These are phyloP conservation scores for Parthenolecanium corni DNA, from an alignment of 2,888 invertebrate genomes.

Conservation along the genomic window DNA sequence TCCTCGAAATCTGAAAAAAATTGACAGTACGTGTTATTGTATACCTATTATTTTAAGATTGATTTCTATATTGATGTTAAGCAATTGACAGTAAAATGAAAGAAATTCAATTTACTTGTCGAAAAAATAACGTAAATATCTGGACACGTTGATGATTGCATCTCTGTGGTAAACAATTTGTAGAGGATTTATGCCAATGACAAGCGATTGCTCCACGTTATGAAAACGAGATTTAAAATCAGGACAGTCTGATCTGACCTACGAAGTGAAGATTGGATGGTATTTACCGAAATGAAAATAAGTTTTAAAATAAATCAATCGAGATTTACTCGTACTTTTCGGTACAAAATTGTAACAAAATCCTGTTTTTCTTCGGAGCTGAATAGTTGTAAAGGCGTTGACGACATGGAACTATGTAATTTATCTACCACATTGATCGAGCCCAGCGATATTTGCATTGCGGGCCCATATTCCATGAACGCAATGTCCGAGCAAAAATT, in stretches of 20 bases:
- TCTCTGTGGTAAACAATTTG: slow-evolving; percentile 59
- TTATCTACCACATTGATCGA: slow-evolving; percentile 59
- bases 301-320: not conserved
- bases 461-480: slow-evolving; percentile 65
- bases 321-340: slow-evolving; percentile 49
- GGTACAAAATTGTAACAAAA: slow-evolving; percentile 58
- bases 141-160: slow-evolving; percentile 56
- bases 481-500: slow-evolving; percentile 61
- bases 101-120: slow-evolving; percentile 45
- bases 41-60: not conserved
- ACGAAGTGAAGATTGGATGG: slow-evolving; percentile 32
- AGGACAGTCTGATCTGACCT: slow-evolving; percentile 69
- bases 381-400: slow-evolving; percentile 63
- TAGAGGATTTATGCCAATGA: slow-evolving; percentile 53
- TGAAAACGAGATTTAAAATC: slow-evolving; percentile 71
- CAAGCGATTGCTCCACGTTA: slow-evolving; percentile 64
- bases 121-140: slow-evolving; percentile 52
- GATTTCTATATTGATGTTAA: not conserved
- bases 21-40: not conserved
- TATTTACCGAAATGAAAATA: not conserved
- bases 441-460: slow-evolving; percentile 57
- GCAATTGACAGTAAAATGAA: not conserved
- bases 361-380: slow-evolving; percentile 51
- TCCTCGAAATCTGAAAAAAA: slow-evolving; percentile 7
- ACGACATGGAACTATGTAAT: slow-evolving; percentile 58